These are phyloP conservation scores for Flexamia atlantica DNA, from an alignment of 2,888 invertebrate genomes.

Conservation along the genomic window DNA sequence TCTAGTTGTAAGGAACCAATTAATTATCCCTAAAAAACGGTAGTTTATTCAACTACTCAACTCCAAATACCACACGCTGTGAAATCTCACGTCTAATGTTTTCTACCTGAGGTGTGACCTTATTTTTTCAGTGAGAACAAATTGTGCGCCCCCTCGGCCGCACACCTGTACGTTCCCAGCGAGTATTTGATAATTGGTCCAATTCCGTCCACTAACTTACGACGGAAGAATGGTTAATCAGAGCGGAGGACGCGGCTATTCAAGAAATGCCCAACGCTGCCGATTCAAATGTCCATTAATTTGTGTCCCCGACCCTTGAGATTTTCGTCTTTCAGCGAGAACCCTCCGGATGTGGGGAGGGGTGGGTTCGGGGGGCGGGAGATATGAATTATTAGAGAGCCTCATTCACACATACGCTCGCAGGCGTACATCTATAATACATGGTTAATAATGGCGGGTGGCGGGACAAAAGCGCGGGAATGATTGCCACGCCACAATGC, in stretches of 20 bases:
- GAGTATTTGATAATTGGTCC: constrained; percentile 35
- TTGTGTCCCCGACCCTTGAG: constrained; percentile 48
- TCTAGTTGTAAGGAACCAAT: too few relatives aligned
- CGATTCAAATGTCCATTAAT: constrained; percentile 61
- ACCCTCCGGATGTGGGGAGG: constrained; percentile 57
- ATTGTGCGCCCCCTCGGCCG: neutral
- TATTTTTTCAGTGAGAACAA: constrained; percentile 2
- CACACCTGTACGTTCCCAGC: constrained; percentile 17
- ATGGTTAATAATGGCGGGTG: constrained; percentile 52
- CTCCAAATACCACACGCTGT: constrained; percentile 2
- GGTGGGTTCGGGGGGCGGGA: constrained; percentile 28
- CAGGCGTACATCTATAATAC: constrained; percentile 55
- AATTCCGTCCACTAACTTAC: constrained; percentile 36
- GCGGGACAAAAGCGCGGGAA: constrained; percentile 49
- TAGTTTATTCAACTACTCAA: too few relatives aligned
- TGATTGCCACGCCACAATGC: constrained; percentile 50
- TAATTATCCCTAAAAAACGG: too few relatives aligned
- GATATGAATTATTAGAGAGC: constrained; percentile 61
- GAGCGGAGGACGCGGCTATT: constrained; percentile 34
- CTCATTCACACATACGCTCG: constrained; percentile 61
- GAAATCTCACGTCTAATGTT: constrained; percentile 28
- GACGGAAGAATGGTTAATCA: constrained; percentile 42
- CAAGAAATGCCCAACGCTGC: constrained; percentile 59
- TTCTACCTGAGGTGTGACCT: neutral
- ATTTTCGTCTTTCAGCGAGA: constrained; percentile 58